Evolutionary conservation across 2,888 invertebrate genomes (phyloP).

Genomic region (Isotomurus palustris): DNA sequence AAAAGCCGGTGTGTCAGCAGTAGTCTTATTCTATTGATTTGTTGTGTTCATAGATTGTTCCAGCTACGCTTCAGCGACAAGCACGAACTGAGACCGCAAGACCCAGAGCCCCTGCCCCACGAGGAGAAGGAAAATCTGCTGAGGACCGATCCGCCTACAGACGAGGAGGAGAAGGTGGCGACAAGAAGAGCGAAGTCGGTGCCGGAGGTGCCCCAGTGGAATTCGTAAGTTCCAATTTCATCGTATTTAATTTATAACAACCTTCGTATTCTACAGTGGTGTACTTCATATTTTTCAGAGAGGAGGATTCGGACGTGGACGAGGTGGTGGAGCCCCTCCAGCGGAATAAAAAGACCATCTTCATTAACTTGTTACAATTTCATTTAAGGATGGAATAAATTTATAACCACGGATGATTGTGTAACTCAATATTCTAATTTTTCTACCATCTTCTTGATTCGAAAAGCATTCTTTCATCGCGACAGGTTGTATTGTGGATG

Average conservation of each 20-base stretch:
- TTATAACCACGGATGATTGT: not conserved
- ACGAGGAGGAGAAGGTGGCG: conserved; percentile 64
- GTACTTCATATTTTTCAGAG: too few species aligned
- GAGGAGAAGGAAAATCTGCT: conserved; percentile 66
- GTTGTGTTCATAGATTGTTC: conserved; percentile 67
- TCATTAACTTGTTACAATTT: conserved; percentile 20
- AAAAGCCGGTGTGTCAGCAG: too few species aligned
- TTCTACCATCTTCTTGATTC: not conserved
- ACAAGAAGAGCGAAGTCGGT: conserved; percentile 96
- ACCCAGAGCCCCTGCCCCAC: conserved; percentile 65
- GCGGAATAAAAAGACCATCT: conserved; percentile 22
- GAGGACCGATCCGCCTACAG: conserved; percentile 82
- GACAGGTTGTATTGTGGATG: too few species aligned
- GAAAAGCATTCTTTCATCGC: too few species aligned
- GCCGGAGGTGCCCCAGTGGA: conserved; percentile 89
- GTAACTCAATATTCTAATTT: not conserved
- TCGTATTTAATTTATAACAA: conserved; percentile 4
- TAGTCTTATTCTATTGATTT: too few species aligned
- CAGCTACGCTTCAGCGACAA: conserved; percentile 91
- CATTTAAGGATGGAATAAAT: conserved; percentile 8
- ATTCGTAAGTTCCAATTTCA: conserved; percentile 60
- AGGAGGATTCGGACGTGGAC: conserved; percentile 75
- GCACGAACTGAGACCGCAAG: conserved; percentile 78
- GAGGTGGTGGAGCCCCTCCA: conserved; percentile 54
- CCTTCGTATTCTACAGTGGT: conserved; percentile 47